phyloP scores from a whole-genome alignment of 1,140 invertebrate species.

The Bombus ignitus region DNA sequence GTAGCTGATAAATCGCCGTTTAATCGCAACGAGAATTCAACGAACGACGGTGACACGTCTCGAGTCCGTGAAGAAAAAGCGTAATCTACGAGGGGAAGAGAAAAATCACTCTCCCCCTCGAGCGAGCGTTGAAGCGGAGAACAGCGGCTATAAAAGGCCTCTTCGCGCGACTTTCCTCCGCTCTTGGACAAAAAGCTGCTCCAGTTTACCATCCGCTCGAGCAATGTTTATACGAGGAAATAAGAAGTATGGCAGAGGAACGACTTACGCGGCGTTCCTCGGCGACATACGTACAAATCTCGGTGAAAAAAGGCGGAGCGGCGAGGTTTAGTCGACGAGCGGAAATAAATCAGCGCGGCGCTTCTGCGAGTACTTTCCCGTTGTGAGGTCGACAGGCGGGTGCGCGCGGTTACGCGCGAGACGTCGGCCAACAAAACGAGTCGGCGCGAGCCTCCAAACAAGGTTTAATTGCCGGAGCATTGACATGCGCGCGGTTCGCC shows the following conservation, averaged over 20 bases:
- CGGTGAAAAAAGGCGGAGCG: slow-evolving; percentile 47
- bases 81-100: not conserved
- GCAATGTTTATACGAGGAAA: not conserved
- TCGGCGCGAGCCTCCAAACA: slow-evolving; percentile 67
- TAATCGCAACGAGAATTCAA: slow-evolving; percentile 55
- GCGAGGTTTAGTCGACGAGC: slow-evolving; percentile 49
- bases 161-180: slow-evolving; percentile 46
- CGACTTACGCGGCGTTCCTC: slow-evolving; percentile 9
- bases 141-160: slow-evolving; percentile 48
- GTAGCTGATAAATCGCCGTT: slow-evolving; percentile 61
- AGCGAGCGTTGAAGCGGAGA: not conserved
- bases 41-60: slow-evolving; percentile 27
- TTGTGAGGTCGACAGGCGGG: slow-evolving; percentile 37
- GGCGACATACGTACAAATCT: slow-evolving; percentile 42
- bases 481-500: slow-evolving; percentile 68
- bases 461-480: slow-evolving; percentile 75
- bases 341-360: slow-evolving; percentile 75
- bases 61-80: not conserved
- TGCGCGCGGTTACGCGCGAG: slow-evolving; percentile 17
- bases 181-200: slow-evolving; percentile 62
- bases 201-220: slow-evolving; percentile 57
- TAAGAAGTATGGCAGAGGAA: not conserved
- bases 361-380: slow-evolving; percentile 68
- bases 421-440: slow-evolving; percentile 54
- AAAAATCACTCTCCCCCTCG: slow-evolving; percentile 49